phyloP scores from a whole-genome alignment of 2,797 vertebrate species.

The Hapalemur alaotrensis region DNA sequence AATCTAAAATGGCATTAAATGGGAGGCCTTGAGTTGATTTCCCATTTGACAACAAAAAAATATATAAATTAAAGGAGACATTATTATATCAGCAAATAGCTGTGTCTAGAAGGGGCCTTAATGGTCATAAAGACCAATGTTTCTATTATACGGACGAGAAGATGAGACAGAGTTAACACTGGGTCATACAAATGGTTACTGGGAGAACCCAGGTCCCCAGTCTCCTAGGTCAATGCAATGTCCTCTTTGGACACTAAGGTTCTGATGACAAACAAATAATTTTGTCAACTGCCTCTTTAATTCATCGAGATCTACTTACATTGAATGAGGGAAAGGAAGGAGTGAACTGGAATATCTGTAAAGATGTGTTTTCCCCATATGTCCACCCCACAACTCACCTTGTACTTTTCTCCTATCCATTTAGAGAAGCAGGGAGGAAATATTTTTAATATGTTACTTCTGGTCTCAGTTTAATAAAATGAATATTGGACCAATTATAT shows the following conservation, averaged over 20 bases:
- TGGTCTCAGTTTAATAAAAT: neutral
- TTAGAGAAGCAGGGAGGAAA: fast-evolving
- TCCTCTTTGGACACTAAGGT: neutral
- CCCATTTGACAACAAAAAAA: neutral
- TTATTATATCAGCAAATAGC: neutral
- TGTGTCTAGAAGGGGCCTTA: neutral
- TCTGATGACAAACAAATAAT: neutral
- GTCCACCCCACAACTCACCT: neutral
- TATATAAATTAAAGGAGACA: neutral
- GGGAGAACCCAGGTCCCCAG: neutral
- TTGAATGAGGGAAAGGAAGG: neutral
- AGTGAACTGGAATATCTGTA: neutral
- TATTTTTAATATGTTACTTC: neutral
- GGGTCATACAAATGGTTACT: neutral
- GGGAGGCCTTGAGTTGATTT: neutral
- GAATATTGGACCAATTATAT: neutral
- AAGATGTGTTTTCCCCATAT: neutral
- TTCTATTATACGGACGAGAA: neutral
- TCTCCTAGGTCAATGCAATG: neutral
- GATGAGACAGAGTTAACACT: neutral
- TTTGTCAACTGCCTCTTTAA: neutral
- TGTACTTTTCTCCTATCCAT: neutral
- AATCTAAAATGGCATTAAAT: neutral
- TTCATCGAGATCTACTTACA: neutral
- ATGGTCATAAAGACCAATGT: neutral